phyloP scores from a whole-genome alignment of 1,140 invertebrate species.

The Hycleus phaleratus region DNA sequence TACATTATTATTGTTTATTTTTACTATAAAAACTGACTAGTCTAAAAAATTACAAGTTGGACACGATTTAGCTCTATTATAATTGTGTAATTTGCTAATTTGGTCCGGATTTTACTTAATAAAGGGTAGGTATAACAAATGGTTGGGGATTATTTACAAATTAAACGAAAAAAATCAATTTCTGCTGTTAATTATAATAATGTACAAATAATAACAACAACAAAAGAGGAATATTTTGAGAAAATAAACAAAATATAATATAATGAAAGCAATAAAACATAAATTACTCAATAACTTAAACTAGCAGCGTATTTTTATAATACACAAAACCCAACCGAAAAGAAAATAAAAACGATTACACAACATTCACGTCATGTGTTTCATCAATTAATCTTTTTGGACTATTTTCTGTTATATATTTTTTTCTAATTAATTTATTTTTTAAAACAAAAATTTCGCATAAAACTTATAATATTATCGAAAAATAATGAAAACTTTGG shows the following conservation, averaged over 20 bases:
- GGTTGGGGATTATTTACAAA: background rate
- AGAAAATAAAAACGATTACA: background rate
- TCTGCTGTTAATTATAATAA: background rate
- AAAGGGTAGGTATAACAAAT: too few species aligned
- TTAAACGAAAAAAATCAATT: background rate
- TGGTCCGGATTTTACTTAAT: too few species aligned
- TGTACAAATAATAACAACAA: slow-evolving; percentile 13
- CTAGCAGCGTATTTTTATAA: slow-evolving; percentile 5
- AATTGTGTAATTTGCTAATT: too few species aligned
- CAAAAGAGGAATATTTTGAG: slow-evolving; percentile 20
- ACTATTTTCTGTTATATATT: background rate
- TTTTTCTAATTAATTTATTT: background rate
- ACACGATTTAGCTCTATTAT: too few species aligned
- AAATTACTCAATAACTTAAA: slow-evolving; percentile 18
- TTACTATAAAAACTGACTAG: too few species aligned
- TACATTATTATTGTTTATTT: too few species aligned
- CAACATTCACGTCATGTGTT: background rate
- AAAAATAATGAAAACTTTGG: slow-evolving; percentile 11
- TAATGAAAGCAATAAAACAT: slow-evolving; percentile 20
- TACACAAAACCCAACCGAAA: slow-evolving; percentile 11
- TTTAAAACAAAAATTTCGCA: background rate
- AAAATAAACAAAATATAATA: slow-evolving; percentile 15
- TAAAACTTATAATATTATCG: background rate
- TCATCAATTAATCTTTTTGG: background rate
- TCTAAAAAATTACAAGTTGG: too few species aligned